These are phyloP conservation scores for Drosophila testacea DNA, from an alignment of 2,888 invertebrate species.

Conservation along the genomic window DNA sequence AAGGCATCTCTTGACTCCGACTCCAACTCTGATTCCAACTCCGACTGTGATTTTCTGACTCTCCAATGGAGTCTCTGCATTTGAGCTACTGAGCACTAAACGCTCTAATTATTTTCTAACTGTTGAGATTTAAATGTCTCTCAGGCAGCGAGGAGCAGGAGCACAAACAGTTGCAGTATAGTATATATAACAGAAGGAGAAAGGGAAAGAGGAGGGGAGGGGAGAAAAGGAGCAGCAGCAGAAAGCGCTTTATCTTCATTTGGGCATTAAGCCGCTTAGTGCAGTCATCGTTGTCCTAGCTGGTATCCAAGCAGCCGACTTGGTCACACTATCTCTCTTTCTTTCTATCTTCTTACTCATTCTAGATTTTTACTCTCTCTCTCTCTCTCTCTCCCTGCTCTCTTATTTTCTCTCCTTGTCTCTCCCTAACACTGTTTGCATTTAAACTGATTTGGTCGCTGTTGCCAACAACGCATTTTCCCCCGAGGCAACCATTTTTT, in stretches of 20 bases:
- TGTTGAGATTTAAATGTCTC: constrained; percentile 74
- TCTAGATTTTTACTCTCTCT: not conserved
- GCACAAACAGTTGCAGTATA: not conserved
- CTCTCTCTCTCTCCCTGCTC: constrained; percentile 5
- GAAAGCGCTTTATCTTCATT: constrained; percentile 79
- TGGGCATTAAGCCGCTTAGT: constrained; percentile 79
- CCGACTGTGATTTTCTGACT: not conserved
- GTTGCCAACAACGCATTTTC: constrained; percentile 26
- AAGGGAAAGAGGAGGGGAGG: not conserved
- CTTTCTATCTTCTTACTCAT: not conserved
- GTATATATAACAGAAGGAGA: not conserved
- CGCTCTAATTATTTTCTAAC: constrained; percentile 80
- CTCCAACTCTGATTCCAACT: not conserved
- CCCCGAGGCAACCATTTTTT: constrained; percentile 1
- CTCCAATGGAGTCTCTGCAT: not conserved
- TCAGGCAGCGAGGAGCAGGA: constrained; percentile 28
- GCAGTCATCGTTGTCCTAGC: constrained; percentile 55
- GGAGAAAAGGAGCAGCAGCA: constrained; percentile 22
- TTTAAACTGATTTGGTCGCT: constrained; percentile 64
- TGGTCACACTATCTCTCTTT: not conserved
- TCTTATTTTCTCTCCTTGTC: constrained; percentile 1
- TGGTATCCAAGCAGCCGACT: constrained; percentile 15
- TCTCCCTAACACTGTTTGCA: constrained; percentile 32
- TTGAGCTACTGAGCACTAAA: constrained; percentile 57
- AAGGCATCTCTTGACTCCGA: not conserved